Base-by-base conservation (phyloP, 2,888 invertebrate species). In the Ditula angustiorana region DNA sequence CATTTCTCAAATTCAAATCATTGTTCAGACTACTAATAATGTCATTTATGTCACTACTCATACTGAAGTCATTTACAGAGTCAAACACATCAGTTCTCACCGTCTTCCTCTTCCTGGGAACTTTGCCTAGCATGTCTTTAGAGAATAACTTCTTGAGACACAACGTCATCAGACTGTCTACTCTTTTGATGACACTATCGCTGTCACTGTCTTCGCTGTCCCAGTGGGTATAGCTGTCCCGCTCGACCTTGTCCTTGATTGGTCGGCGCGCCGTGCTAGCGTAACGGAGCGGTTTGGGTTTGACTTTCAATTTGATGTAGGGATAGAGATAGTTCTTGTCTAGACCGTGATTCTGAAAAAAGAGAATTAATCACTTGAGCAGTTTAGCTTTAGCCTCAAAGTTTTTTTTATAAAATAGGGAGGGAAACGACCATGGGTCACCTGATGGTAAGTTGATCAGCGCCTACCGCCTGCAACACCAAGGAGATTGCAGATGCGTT, bases 101-200 rank as follows among this genome's bases (percentile, higher is more conserved):
- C 60, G 78, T 83, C 35, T 79, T 72, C 0, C 68, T 71, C 58
- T 78, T 89, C 46, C 74, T 82, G 0, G 85, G 86, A 0, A 86
- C 81, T 72, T 83, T 86, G 0, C 85, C 88, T 0, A 88, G 58
- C 1, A 74, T 71, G 56, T 77, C 81, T 2, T 73, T 71, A 0
- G 90, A 87, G 74, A 86, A 89, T 49, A 92, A 74, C 0, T 79
- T 83, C 61, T 86, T 87, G 0, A 92, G 61, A 0, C 84, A 64
- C 0, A 92, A 69, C 0, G 74, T 74, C 0, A 80, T 72, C 0
- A 92, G 72, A 0, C 70, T 73, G 0, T 83, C 72, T 0, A 90
- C 74, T 10, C 49, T 69, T 10, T 50, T 61, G 4, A 70, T 71
- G 52, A 71, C 69, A 2, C 62, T 69, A 13, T 74, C 74, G 2